Percentiles rank a stretch among this genome's conserved stretches.
These are phyloP conservation scores for Toxotes chatareus DNA, from an alignment of 2,113 vertebrate genomes.

Conservation along the genomic window DNA sequence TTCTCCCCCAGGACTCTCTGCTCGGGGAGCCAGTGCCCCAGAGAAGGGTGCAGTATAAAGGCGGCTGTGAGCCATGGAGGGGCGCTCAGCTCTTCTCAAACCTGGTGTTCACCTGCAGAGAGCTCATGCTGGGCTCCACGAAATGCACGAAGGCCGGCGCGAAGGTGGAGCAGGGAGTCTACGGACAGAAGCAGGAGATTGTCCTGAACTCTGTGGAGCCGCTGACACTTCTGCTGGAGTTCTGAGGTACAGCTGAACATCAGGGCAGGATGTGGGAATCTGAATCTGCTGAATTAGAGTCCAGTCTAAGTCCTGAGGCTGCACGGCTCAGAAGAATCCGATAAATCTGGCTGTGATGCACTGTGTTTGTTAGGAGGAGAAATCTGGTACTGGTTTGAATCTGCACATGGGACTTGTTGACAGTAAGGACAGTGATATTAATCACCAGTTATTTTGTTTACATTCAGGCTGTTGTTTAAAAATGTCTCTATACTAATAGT, in stretches of 20 bases:
- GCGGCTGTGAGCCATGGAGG: slow-evolving; percentile 86
- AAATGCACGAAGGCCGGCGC: slow-evolving; percentile 82
- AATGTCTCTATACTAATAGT: too few species aligned
- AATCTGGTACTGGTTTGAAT: too few species aligned
- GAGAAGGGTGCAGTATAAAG: slow-evolving; percentile 86
- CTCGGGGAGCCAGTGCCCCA: slow-evolving; percentile 82
- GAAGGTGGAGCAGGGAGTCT: slow-evolving; percentile 85
- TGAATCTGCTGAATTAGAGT: neutral
- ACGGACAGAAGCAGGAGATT: slow-evolving; percentile 90
- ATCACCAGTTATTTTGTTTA: neutral
- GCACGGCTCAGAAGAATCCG: too few species aligned
- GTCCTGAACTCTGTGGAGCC: slow-evolving; percentile 88
- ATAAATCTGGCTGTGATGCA: too few species aligned
- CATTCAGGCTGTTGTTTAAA: neutral
- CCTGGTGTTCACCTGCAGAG: slow-evolving; percentile 86
- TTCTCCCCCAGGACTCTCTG: slow-evolving; percentile 92
- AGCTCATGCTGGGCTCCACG: slow-evolving; percentile 75
- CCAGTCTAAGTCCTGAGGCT: too few species aligned
- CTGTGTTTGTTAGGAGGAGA: too few species aligned
- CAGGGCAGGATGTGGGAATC: neutral
- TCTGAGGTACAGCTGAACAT: slow-evolving; percentile 69
- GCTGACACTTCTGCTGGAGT: slow-evolving; percentile 89
- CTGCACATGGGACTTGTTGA: too few species aligned
- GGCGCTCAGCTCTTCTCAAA: slow-evolving; percentile 87
- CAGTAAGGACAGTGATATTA: too few species aligned